A percentile compares a stretch with the other conserved stretches of the same genome.
These are phyloP conservation scores for Tiaroga cobitis DNA, from an alignment of 2,797 vertebrate species.

Conservation along the genomic window DNA sequence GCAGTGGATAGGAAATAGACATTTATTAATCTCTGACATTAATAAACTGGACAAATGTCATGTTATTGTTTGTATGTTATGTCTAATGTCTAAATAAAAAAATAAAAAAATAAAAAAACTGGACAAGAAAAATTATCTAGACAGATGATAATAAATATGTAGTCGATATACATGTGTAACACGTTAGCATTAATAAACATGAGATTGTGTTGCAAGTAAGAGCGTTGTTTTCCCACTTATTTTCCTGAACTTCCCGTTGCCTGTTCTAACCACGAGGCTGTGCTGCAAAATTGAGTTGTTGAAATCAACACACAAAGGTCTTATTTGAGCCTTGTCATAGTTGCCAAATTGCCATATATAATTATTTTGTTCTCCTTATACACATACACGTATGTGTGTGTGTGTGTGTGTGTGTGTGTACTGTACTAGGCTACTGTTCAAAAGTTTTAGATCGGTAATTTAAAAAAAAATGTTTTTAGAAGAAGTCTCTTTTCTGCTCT, in stretches of 20 bases:
- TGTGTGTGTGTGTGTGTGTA: no score
- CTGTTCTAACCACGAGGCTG: background rate
- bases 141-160: background rate
- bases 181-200: background rate
- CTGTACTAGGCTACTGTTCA: no score
- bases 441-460: no score
- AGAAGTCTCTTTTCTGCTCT: no score
- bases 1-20: constrained; percentile 33
- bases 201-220: background rate
- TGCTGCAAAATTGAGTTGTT: background rate
- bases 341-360: background rate
- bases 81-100: no score
- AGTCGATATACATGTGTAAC: background rate
- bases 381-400: no score
- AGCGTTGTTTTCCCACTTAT: background rate
- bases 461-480: no score
- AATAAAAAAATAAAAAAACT: no score
- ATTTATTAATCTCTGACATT: constrained; percentile 21
- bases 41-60: background rate
- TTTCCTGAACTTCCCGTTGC: background rate
- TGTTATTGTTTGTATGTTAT: no score
- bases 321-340: background rate
- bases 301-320: background rate
- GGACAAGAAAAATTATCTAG: background rate
- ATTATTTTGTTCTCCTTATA: no score